Evolutionary conservation across 2,888 invertebrate genomes (phyloP).

Genomic region (Siphlonurus alternatus): DNA sequence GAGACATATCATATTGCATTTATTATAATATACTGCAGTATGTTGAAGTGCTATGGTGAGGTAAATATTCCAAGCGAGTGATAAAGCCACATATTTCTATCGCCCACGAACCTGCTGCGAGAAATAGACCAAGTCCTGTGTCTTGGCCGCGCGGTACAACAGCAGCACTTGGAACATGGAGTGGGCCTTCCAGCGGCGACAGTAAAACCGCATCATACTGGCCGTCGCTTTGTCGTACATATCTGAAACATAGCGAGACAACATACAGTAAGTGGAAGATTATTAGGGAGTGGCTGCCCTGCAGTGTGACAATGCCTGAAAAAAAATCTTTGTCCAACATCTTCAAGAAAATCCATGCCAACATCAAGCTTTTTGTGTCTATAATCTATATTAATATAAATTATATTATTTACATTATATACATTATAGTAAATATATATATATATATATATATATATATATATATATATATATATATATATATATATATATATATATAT

Average conservation of each 20-base stretch:
- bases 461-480: no score
- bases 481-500: no score
- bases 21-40: not conserved
- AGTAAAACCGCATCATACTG: slow-evolving; percentile 54
- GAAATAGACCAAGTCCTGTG: slow-evolving; percentile 70
- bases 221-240: slow-evolving; percentile 43
- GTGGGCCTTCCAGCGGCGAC: slow-evolving; percentile 65
- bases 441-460: no score
- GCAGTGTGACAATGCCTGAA: not conserved
- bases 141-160: slow-evolving; percentile 62
- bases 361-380: no score
- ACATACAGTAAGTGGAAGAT: no score
- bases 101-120: slow-evolving; percentile 56
- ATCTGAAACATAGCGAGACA: not conserved
- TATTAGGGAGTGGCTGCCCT: not conserved
- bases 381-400: no score
- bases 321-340: no score
- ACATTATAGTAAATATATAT: no score
- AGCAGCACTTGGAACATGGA: slow-evolving; percentile 68
- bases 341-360: no score
- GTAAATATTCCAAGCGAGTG: no score
- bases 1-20: slow-evolving; percentile 15
- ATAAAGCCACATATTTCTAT: no score
- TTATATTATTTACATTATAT: no score
- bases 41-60: not conserved